Conservation (phyloP, 1,140 invertebrate genomes). For the Oncopeltus fasciatus region DNA sequence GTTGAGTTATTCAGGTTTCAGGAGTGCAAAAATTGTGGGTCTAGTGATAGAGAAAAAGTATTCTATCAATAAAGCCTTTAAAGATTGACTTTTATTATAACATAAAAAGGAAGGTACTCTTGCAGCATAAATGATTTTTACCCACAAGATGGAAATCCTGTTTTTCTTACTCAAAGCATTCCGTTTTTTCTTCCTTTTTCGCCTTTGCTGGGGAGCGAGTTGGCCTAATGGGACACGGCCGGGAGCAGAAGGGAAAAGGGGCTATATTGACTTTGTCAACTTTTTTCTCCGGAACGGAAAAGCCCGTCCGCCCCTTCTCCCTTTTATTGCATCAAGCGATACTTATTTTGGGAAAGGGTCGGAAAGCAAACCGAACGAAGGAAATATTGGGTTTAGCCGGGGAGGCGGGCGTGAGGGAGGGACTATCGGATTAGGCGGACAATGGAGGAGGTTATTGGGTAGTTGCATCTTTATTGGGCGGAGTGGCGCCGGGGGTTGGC, state of each 20-base stretch:
- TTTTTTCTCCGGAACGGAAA: conserved; percentile 1
- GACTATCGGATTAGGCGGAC: not conserved
- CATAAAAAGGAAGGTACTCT: no score
- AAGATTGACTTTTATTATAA: no score
- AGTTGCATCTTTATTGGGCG: not conserved
- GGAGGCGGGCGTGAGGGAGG: not conserved
- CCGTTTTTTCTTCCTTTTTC: not conserved
- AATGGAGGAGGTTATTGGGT: conserved; percentile 6
- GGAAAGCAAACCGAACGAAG: not conserved
- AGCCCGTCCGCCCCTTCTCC: not conserved
- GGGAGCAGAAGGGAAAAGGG: not conserved
- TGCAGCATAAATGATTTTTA: no score
- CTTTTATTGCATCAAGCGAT: conserved; percentile 9
- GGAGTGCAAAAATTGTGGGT: no score
- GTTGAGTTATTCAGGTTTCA: no score
- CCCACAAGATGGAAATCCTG: not conserved
- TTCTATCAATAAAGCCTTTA: no score
- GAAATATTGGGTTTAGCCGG: conserved; percentile 4
- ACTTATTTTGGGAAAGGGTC: conserved; percentile 6
- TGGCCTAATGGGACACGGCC: not conserved
- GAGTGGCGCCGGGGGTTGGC: not conserved
- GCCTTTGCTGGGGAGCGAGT: not conserved
- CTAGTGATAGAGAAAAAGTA: no score
- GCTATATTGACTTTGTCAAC: conserved; percentile 8
- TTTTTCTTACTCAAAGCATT: not conserved